Evolutionary conservation across 2,113 vertebrate genomes (phyloP).

Genomic region (Amblyornis subalaris): DNA sequence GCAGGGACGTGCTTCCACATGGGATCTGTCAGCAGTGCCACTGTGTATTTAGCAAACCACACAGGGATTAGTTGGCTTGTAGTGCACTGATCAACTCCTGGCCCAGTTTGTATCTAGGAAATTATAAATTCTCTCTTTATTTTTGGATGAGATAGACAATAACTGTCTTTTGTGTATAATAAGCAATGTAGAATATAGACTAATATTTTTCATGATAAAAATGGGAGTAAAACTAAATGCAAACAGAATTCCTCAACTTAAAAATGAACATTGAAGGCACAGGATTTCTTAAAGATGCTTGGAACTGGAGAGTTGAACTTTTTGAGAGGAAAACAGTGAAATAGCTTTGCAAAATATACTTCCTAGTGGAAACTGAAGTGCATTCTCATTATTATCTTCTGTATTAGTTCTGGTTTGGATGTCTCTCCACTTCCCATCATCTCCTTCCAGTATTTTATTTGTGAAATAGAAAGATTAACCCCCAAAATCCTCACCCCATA

Average conservation of each 20-base stretch:
- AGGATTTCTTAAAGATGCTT: not conserved
- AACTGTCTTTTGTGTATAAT: not conserved
- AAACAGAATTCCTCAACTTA: not conserved
- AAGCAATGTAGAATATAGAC: not conserved
- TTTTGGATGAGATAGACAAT: not conserved
- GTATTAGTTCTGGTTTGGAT: not conserved
- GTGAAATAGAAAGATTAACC: not conserved
- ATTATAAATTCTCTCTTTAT: not conserved
- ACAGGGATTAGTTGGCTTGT: not conserved
- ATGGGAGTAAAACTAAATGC: not conserved
- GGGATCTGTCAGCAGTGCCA: not conserved
- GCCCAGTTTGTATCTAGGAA: not conserved
- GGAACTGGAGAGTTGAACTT: not conserved
- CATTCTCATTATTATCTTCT: not conserved
- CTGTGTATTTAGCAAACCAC: not conserved
- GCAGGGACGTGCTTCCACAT: not conserved
- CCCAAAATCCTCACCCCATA: not conserved
- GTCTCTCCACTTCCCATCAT: not conserved
- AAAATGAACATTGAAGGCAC: not conserved
- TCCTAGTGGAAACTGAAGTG: not conserved
- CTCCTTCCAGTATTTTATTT: not conserved
- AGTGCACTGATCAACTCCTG: not conserved
- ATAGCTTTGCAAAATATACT: not conserved
- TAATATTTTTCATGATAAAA: not conserved
- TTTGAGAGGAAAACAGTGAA: not conserved